Evolutionary conservation across 2,888 invertebrate genomes (phyloP).

Genomic region (Chrysotoxum bicinctum): DNA sequence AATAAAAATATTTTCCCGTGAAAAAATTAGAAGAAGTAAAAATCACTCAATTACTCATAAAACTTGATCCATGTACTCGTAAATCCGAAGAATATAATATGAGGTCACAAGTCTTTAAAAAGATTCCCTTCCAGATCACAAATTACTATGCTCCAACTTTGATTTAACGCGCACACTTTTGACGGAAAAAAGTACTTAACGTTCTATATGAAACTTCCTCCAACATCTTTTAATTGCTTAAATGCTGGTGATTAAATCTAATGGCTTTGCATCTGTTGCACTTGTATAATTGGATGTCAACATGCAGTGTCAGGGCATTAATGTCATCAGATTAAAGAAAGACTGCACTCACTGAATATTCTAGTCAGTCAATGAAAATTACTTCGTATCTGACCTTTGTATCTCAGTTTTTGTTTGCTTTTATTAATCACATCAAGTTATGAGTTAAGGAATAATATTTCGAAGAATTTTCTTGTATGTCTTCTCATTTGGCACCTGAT

Average conservation of each 20-base stretch:
- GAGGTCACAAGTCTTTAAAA: not conserved
- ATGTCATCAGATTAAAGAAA: constrained; percentile 45
- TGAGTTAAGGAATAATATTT: not conserved
- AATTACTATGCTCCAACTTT: not conserved
- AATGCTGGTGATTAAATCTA: constrained; percentile 53
- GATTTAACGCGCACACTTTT: constrained; percentile 1
- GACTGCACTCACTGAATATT: constrained; percentile 38
- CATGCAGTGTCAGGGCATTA: constrained; percentile 7
- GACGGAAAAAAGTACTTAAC: constrained; percentile 31
- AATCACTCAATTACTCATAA: no score
- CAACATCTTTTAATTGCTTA: constrained; percentile 37
- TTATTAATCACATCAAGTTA: constrained; percentile 18
- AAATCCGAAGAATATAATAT: not conserved
- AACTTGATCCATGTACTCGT: no score
- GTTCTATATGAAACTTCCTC: constrained; percentile 1
- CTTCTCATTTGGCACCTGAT: constrained; percentile 49
- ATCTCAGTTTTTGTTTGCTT: not conserved
- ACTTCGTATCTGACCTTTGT: constrained; percentile 27
- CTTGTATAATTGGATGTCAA: constrained; percentile 19
- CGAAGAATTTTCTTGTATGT: not conserved
- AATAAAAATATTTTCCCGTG: no score
- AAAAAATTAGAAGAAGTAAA: no score
- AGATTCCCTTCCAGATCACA: not conserved
- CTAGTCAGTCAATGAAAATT: constrained; percentile 23
- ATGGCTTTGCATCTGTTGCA: constrained; percentile 55